Evolutionary conservation across 2,113 vertebrate species (phyloP), one percentile per base, ranked within the genome.

Genomic region (Myrmecophaga tridactyla): DNA sequence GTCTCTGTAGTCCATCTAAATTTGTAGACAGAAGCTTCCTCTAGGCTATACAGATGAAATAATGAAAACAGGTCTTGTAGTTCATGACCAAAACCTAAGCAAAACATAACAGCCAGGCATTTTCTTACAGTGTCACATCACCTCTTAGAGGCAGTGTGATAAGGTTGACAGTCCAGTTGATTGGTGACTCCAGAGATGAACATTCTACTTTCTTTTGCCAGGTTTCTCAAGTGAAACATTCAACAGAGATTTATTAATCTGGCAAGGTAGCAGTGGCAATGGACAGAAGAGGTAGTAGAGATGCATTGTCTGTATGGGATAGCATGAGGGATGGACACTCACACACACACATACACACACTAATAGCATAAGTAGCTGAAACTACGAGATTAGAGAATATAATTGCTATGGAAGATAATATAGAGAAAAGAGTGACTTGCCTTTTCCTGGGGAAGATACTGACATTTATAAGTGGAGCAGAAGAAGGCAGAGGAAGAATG

Each of bases 1-100:
- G 36, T 72, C 58, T 96, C 25, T 70, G 17, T 88, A 85, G 62
- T 41, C 87, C 81, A 86, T 72, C 34, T 77, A 73, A 60, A 94
- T 69, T 82, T 90, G 76, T 80, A 36, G 51, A 70, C 23, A 23
- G 4, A 89, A 58, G 20, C 41, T 75, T 89, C 41, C 41, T 31
- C 43, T 36, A 65, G 53, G 46, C 31, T 84, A n/a, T 56, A 51
- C 11, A 91, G 27, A 63, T 8, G 67, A 65, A 77, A 86, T 4
- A 77, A 65, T 60, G 17, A 65, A 75, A 89, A 36, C 12, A 80
- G 18, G 8, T 87, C 51, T 87, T 72, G 12, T 73, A 77, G 17
- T 82, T 82, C 87, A 77, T 67, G 72, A 90, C 23, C 39, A 53
- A 82, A 86, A 46, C 46, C 29, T 48, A 67, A 70, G 65, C 9